Evolutionary conservation across 2,113 vertebrate species (phyloP).

Genomic region (Pseudopipra pipra): DNA sequence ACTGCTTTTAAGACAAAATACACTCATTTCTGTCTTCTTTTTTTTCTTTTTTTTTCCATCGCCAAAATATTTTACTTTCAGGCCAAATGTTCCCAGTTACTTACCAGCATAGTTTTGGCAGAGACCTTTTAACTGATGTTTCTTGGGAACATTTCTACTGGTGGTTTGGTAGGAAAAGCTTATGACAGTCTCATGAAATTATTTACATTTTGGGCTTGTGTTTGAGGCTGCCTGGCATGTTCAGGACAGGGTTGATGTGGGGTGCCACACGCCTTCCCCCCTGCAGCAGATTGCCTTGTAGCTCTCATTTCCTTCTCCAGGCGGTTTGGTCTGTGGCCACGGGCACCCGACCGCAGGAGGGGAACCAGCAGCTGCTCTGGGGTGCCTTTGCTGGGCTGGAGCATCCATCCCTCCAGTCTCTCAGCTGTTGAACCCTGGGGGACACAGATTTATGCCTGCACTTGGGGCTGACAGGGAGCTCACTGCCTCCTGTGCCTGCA

Average conservation of each 20-base stretch:
- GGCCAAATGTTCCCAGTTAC: conserved; percentile 14
- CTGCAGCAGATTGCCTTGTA: neutral
- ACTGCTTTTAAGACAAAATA: neutral
- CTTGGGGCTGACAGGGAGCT: neutral
- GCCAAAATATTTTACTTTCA: conserved; percentile 42
- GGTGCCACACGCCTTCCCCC: neutral
- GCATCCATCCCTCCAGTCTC: neutral
- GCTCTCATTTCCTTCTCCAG: neutral
- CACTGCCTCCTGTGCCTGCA: neutral
- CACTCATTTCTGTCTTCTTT: neutral
- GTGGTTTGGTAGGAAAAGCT: conserved; percentile 58
- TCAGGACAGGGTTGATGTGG: neutral
- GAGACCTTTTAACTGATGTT: neutral
- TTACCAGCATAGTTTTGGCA: conserved; percentile 52
- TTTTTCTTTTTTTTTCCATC: neutral
- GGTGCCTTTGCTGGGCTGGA: neutral
- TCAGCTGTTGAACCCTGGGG: neutral
- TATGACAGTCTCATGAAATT: conserved; percentile 29
- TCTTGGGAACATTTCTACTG: neutral
- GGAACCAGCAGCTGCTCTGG: neutral
- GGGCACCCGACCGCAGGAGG: neutral
- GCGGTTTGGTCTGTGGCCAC: neutral
- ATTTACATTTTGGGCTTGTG: neutral
- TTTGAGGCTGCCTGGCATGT: neutral
- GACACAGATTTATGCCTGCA: neutral